Evolutionary conservation across 2,797 vertebrate genomes (phyloP).

Genomic region (Adelosebastes latens): DNA sequence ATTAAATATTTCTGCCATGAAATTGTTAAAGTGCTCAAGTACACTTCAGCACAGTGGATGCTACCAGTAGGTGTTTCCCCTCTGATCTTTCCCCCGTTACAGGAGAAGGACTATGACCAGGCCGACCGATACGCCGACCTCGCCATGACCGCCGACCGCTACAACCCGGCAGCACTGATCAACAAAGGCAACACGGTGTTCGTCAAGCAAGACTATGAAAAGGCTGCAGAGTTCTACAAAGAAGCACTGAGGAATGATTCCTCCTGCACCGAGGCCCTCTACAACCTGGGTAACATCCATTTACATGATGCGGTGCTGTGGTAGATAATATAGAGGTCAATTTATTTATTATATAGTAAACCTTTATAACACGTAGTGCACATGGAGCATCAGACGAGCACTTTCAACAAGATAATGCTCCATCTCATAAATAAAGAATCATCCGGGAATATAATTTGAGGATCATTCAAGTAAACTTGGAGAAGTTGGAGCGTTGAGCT

Average conservation of each 20-base stretch:
- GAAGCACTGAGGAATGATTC: conserved; percentile 97
- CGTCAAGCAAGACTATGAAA: conserved; percentile 90
- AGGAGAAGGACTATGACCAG: conserved; percentile 94
- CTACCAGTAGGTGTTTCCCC: background rate
- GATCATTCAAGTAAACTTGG: too few relatives aligned
- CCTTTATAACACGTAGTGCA: background rate
- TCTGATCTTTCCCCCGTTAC: background rate
- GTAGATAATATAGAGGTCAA: background rate
- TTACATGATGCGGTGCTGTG: background rate
- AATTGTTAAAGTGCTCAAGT: background rate
- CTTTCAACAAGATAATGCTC: background rate
- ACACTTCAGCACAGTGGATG: background rate
- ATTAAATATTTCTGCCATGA: background rate
- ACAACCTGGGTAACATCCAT: conserved; percentile 89
- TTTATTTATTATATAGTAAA: background rate
- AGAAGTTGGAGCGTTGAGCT: background rate
- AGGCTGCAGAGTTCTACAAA: conserved; percentile 96
- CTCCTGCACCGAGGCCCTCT: conserved; percentile 95
- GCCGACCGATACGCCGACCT: conserved; percentile 93
- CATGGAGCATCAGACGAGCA: background rate
- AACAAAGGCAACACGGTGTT: conserved; percentile 97
- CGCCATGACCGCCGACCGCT: conserved; percentile 93
- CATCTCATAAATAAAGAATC: too few relatives aligned
- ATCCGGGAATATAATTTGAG: too few relatives aligned
- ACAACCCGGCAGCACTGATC: conserved; percentile 94